Evolutionary conservation across 1,140 invertebrate species (phyloP), one percentile per base, ranked within the genome.

Genomic region (Lepidurus arcticus): DNA sequence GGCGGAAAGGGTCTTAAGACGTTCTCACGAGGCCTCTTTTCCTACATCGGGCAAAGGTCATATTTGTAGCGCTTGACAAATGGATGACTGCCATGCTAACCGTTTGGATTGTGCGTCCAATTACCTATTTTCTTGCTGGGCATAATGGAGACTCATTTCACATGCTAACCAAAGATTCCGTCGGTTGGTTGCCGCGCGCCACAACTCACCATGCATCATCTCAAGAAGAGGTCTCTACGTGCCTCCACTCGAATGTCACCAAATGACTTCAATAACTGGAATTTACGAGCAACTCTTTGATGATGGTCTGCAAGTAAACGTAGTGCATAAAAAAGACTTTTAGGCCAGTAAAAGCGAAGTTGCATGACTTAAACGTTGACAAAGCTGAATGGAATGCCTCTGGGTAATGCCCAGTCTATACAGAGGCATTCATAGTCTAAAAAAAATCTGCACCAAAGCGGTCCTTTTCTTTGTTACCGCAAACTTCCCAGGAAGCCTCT

Each of bases 141-240:
- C 7, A 65, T 65, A 65, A 65, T 21, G 53, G 21, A 21, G n/a
- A 65, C 16, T 65, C 53, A 65, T 65, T 65, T 21, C 16, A 21
- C 53, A 65, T 65, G 53, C 53, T n/a, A 65, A 65, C 53, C 53
- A 65, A 65, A n/a, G 53, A 65, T 65, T 65, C 53, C n/a, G 21
- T n/a, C 53, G 4, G 16, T 65, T 21, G 21, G 53, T 21, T 65
- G 9, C 53, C 21, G 21, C 16, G 53, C 53, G 21, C 8, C 53
- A 65, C 16, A 65, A 34, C 16, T 65, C 53, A 13, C 13, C 13
- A 34, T 34, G 34, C 53, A 7, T 65, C 16, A 21, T 65, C 53
- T 65, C 16, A 21, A 65, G 21, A 65, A 21, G n/a, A 65, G 8
- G 53, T 21, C 7, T 65, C 21, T 16, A 21, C 53, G 21, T 65